Evolutionary conservation across 2,797 vertebrate genomes (phyloP).

Genomic region (Xiphorhynchus erythropygius): DNA sequence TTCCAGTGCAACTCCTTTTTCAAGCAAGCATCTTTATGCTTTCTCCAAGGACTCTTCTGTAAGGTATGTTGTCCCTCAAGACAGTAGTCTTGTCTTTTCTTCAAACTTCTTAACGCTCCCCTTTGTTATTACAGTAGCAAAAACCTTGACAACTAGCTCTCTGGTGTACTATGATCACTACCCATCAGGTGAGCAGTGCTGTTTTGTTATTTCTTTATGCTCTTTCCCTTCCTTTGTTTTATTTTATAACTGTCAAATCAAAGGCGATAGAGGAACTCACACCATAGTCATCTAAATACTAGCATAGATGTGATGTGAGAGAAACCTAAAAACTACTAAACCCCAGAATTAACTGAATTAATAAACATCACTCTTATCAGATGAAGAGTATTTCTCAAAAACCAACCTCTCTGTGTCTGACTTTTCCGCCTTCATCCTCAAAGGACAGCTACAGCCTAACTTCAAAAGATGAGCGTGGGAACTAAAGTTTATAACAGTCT

Average conservation of each 20-base stretch:
- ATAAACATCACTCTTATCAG: background rate
- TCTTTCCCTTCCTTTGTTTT: background rate
- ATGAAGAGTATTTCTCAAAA: background rate
- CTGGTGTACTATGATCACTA: background rate
- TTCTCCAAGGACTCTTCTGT: background rate
- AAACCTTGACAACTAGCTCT: slow-evolving; percentile 16
- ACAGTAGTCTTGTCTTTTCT: background rate
- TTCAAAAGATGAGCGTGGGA: background rate
- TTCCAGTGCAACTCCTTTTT: background rate
- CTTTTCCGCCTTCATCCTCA: background rate
- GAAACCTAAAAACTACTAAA: background rate
- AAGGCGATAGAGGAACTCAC: background rate
- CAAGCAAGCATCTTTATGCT: background rate
- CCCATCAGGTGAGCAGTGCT: background rate
- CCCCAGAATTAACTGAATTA: background rate
- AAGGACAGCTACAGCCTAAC: background rate
- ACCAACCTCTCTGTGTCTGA: background rate
- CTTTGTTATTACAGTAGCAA: slow-evolving; percentile 5
- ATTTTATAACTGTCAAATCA: background rate
- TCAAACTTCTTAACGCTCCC: background rate
- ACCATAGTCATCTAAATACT: background rate
- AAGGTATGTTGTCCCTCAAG: slow-evolving; percentile 4
- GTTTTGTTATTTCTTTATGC: background rate
- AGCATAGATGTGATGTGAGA: background rate
- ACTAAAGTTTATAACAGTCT: background rate